These are phyloP conservation scores for Zoanthus sansibaricus DNA, from an alignment of 92 coral and sea anemone species.

Conservation along the genomic window DNA sequence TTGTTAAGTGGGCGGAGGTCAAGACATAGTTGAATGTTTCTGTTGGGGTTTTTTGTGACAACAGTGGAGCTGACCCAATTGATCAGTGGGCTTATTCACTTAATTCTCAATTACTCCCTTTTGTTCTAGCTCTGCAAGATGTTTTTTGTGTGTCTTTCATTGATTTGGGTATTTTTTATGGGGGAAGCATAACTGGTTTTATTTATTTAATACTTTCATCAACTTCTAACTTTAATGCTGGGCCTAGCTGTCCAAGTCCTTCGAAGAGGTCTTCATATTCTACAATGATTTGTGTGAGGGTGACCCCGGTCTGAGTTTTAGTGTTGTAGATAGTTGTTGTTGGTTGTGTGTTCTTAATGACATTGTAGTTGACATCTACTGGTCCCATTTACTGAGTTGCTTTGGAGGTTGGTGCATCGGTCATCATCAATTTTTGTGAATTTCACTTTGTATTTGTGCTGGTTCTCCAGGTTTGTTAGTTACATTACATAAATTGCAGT, in stretches of 20 bases:
- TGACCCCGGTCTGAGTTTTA: constrained; percentile 14
- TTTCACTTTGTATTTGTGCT: constrained; percentile 34
- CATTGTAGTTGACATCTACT: constrained; percentile 23
- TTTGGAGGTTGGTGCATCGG: constrained; percentile 6
- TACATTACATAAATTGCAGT: too few relatives aligned
- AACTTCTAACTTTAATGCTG: constrained; percentile 36
- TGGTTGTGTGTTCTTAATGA: constrained; percentile 1
- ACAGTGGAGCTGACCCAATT: constrained; percentile 43
- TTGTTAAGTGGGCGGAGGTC: constrained; percentile 53
- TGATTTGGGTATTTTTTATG: constrained; percentile 44
- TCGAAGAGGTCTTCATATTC: constrained; percentile 42
- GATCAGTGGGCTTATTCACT: constrained; percentile 40
- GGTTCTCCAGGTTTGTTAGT: not conserved
- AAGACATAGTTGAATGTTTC: constrained; percentile 37
- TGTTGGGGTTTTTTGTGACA: constrained; percentile 36
- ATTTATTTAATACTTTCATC: not conserved
- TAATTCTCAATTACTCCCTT: constrained; percentile 44
- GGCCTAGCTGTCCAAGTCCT: constrained; percentile 40
- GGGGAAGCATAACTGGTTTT: constrained; percentile 52
- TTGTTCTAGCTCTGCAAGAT: constrained; percentile 33
- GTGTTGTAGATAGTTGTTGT: not conserved
- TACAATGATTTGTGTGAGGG: not conserved
- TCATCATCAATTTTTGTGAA: constrained; percentile 23
- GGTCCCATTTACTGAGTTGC: constrained; percentile 55
- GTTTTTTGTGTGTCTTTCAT: constrained; percentile 19